Conservation (phyloP, 2,888 invertebrate species). For the Trachelus iudaicus region DNA sequence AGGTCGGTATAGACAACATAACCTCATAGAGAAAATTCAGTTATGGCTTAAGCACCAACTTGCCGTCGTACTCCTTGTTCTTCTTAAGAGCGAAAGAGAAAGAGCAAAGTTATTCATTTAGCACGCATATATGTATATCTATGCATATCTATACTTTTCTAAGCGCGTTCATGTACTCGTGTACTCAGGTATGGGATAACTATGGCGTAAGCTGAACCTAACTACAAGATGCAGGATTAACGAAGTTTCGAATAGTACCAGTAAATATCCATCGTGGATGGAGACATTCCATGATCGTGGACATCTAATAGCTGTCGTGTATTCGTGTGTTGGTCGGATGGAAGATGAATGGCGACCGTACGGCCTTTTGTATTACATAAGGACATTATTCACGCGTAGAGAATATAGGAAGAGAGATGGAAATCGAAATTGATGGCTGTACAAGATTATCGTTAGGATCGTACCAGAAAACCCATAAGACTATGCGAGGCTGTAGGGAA, state of each 20-base stretch:
- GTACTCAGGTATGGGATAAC: neutral
- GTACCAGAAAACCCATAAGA: neutral
- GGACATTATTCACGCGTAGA: neutral
- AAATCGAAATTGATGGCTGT: neutral
- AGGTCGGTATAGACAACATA: neutral
- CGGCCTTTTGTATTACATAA: slow-evolving; percentile 2
- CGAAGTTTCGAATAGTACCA: neutral
- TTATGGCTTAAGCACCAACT: neutral
- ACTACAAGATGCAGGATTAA: neutral
- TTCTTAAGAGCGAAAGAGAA: neutral
- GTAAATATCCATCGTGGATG: neutral
- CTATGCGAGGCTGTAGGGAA: neutral
- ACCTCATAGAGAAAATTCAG: neutral
- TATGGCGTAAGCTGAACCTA: neutral
- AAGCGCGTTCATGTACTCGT: neutral
- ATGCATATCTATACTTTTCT: neutral
- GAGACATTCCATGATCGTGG: neutral
- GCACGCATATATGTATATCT: neutral
- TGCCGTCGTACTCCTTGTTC: neutral
- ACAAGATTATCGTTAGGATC: neutral
- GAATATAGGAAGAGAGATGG: neutral
- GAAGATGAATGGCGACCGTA: neutral
- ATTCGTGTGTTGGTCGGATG: neutral
- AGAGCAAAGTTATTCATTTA: neutral
- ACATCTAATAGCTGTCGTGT: neutral